Conservation (phyloP, 2,797 vertebrate species). For the Myotis daubentonii region DNA sequence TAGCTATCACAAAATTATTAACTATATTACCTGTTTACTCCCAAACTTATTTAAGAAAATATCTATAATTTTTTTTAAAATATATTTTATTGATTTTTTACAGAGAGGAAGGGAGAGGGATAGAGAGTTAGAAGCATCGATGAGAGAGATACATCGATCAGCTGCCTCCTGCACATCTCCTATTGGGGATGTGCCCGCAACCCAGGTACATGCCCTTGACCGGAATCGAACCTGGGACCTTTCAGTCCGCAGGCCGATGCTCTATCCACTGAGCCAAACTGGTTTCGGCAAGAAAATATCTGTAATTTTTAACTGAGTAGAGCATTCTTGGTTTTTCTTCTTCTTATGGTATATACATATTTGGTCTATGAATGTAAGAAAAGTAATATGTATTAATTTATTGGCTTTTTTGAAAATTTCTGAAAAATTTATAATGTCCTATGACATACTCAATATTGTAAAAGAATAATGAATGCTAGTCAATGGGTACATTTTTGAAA, state of each 20-base stretch:
- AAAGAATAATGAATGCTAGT: neutral
- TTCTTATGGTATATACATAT: neutral
- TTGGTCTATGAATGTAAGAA: neutral
- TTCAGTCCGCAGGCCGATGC: no score
- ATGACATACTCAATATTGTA: neutral
- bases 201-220: no score
- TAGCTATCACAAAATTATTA: neutral
- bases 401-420: neutral
- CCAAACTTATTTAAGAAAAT: neutral
- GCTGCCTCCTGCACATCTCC: no score
- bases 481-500: neutral
- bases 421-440: neutral
- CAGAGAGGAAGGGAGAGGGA: no score
- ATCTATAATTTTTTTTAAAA: neutral
- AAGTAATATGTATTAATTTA: neutral
- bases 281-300: neutral
- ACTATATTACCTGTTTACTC: neutral
- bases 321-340: neutral
- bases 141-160: no score
- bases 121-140: no score
- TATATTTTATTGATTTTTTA: no score
- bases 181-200: no score
- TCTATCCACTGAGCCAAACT: no score
- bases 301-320: neutral
- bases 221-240: no score